Evolutionary conservation across 2,888 invertebrate genomes (phyloP), one percentile per base, ranked within the genome.

Genomic region (Conistra vaccinii): DNA sequence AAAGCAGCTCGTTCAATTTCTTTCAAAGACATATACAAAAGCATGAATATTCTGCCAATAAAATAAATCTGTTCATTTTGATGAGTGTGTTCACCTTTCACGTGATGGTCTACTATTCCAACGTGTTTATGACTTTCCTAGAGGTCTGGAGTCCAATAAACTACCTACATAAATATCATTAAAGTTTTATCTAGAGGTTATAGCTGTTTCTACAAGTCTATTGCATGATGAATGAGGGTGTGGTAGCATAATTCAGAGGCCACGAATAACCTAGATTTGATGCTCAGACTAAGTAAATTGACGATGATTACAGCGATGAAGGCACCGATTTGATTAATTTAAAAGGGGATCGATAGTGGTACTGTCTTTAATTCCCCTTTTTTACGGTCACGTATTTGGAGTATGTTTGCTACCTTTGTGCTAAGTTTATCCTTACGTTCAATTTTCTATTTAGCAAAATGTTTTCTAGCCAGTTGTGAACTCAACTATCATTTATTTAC

Each of bases 121-220:
- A 29, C 42, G 71, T 70, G 75, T 85, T 85, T 87, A 85, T 76
- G 72, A 58, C 73, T 53, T 70, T 74, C 17, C 62, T 73, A 69
- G 83, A 70, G 35, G 53, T 70, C 39, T 77, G 55, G 70, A 75
- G 55, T 71, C 39, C 55, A 72, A 78, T 85, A 78, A 77, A 81
- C 65, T 68, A 63, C 69, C 77, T 85, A 73, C 83, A 73, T 75
- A 72, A 68, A 76, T 73, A 66, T 61, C 71, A 67, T 73, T 85
- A 83, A 73, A 83, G 32, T 85, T 85, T 83, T 85, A 77, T 85
- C 29, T 70, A 10, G 29, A 29, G 26, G 53, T 55, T 83, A 66
- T 69, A 67, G 71, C 29, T 51, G 55, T 80, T 67, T 57, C 20
- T 61, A 53, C 32, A 60, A 71, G 20, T 65, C 29, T 23, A 69